Evolutionary conservation across 2,113 vertebrate species (phyloP), one percentile per base, ranked within the genome.

Genomic region (Blennius ocellaris): DNA sequence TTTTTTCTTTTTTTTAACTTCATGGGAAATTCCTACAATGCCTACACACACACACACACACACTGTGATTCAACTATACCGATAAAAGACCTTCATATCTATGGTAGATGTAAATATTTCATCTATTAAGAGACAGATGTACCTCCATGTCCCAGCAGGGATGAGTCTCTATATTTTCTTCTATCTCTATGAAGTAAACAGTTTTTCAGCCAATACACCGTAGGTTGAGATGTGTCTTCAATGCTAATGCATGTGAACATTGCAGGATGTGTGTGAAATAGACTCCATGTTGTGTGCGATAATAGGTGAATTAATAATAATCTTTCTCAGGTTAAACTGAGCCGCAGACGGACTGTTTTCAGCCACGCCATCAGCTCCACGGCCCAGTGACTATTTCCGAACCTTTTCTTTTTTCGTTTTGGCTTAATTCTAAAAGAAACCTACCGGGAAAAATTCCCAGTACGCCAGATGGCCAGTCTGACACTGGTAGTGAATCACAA

Each of bases 381-480:
- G 7, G 41, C 51, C 52, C 21, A 12, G 2, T 60, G 53, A 59
- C 15, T 36, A 5, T 56, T 60, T 45, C 51, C 2, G 14, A 12
- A 8, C 7, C 17, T 41, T 8, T 45, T 68, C 17, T 56, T 8
- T 8, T 8, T 10, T 30, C 21, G 11, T 37, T 0, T 5, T 17
- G 45, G 56, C 16, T 39, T 11, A 11, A 30, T 47, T 59, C 9
- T 39, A 40, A 36, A 43, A n/a, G 52, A 44, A 60, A 7, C 38
- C 15, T 1, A 11, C 14, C 2, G 8, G 69, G 60, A 78, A 39
- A 58, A 44, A 30, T 16, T 51, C 58, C 7, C 53, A 41, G 3
- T 36, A 3, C 39, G 78, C 73, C 82, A 78, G 73, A 78, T 83
- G 77, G 77, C 64, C 67, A 0, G 62, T 69, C 73, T 75, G 72